A percentile compares a stretch with the other conserved stretches of the same genome.
Evolutionary conservation across 2,113 vertebrate genomes (phyloP).

Genomic region (Lepisosteus osseus): DNA sequence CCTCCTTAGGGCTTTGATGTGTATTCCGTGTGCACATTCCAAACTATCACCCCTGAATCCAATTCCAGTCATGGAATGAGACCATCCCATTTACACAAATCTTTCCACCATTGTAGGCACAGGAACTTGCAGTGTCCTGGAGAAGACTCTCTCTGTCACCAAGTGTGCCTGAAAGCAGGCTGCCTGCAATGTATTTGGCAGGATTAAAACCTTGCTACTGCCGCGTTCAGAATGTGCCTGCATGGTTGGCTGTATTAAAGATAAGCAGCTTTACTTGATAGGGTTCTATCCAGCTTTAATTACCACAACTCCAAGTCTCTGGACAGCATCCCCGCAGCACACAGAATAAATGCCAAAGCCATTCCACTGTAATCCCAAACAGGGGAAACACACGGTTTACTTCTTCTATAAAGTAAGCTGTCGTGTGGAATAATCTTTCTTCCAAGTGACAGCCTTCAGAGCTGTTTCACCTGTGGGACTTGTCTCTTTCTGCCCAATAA

Average conservation of each 20-base stretch:
- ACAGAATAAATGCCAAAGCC: constrained; percentile 46
- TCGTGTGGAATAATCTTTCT: not conserved
- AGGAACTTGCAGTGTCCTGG: too few species aligned
- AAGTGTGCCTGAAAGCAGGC: not conserved
- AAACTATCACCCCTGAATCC: too few species aligned
- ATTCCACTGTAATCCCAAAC: constrained; percentile 27
- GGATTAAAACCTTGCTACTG: constrained; percentile 52
- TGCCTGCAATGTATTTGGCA: constrained; percentile 41
- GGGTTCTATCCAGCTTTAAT: constrained; percentile 68
- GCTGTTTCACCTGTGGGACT: not conserved
- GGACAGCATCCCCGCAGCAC: constrained; percentile 40
- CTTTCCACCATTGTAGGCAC: too few species aligned
- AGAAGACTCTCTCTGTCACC: not conserved
- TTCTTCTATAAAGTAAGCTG: constrained; percentile 1
- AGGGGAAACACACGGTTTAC: constrained; percentile 1
- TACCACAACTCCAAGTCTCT: constrained; percentile 60
- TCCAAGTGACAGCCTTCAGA: not conserved
- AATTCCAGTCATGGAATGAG: too few species aligned
- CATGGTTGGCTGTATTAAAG: constrained; percentile 67
- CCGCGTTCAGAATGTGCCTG: constrained; percentile 43
- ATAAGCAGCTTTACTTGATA: constrained; percentile 74
- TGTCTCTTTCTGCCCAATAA: not conserved
- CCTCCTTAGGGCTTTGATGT: too few species aligned
- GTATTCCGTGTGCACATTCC: too few species aligned
- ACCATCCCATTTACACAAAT: too few species aligned